Percentiles rank a stretch among this genome's conserved stretches.
Evolutionary conservation across 2,113 vertebrate genomes (phyloP).

Genomic region (Heterotilapia buettikoferi): DNA sequence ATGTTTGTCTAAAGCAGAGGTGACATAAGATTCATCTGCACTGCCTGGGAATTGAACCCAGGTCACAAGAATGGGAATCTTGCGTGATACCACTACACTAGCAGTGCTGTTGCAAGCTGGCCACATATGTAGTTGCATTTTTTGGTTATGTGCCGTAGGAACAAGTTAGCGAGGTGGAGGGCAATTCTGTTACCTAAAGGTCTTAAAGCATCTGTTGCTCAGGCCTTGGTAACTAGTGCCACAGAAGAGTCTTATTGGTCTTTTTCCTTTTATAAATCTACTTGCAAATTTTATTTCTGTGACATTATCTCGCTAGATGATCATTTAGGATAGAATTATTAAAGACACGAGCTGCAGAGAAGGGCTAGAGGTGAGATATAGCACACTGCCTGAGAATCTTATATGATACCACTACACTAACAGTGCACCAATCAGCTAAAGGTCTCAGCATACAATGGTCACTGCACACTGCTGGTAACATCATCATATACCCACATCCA

Average conservation of each 20-base stretch:
- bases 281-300: neutral
- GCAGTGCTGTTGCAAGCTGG: rapidly evolving
- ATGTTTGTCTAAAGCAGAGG: rapidly evolving
- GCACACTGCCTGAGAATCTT: neutral
- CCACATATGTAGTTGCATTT: rapidly evolving
- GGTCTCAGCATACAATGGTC: neutral
- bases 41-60: neutral
- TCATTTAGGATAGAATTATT: neutral
- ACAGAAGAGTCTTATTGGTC: neutral
- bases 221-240: neutral
- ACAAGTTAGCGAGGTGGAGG: rapidly evolving
- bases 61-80: rapidly evolving
- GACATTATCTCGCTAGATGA: neutral
- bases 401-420: neutral
- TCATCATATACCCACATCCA: neutral
- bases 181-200: rapidly evolving
- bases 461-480: neutral
- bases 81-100: neutral
- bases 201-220: neutral
- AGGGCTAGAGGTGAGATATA: neutral
- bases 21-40: rapidly evolving
- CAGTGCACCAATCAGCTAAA: neutral
- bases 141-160: no score
- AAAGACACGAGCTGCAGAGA: neutral
- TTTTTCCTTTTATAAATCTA: neutral